Evolutionary conservation across 2,888 invertebrate species (phyloP), one percentile per base, ranked within the genome.

Genomic region (Gisinianus flammeolus): DNA sequence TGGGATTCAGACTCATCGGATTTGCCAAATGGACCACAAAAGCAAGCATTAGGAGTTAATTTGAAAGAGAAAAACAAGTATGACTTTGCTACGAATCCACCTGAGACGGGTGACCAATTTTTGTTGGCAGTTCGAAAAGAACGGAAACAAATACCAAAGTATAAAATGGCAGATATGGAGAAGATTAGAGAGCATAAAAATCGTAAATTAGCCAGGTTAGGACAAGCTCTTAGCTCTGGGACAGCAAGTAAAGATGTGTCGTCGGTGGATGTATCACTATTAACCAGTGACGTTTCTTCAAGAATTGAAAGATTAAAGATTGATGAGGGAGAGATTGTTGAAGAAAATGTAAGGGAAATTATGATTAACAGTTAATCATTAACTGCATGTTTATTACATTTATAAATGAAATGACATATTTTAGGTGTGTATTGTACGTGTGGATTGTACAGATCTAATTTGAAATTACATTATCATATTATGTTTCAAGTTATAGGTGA

Each of bases 41-140:
- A 69, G 26, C 76, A 76, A 62, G 76, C 62, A 35, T 70, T 69
- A 69, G 76, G 58, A 19, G 54, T 54, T 19, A 28, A 76, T 26
- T 28, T 66, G 52, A 62, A 79, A 33, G 24, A 58, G n/a, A 77
- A 79, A 22, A 70, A 75, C 0, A 78, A 80, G 28, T 81, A 79
- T 24, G 81, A 81, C n/a, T 79, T 80, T 70, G 79, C 66, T 12
- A 71, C 35, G n/a, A 78, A 79, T 30, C 66, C 76, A 0, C 84
- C 84, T 0, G 58, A 76, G 33, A 82, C 83, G 74, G 84, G 84
- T 22, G 83, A 83, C n/a, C 82, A 84, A 69, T 84, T 79, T 62
- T 62, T 84, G 56, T 67, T 82, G 62, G 79, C 79, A 2, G 82
- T 83, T 19, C 77, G 79, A 71, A 68, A 62, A n/a, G 82, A 84